A percentile compares a stretch with the other conserved stretches of the same genome.
These are phyloP conservation scores for Lanius ludovicianus DNA, from an alignment of 2,113 vertebrate species.

Conservation along the genomic window DNA sequence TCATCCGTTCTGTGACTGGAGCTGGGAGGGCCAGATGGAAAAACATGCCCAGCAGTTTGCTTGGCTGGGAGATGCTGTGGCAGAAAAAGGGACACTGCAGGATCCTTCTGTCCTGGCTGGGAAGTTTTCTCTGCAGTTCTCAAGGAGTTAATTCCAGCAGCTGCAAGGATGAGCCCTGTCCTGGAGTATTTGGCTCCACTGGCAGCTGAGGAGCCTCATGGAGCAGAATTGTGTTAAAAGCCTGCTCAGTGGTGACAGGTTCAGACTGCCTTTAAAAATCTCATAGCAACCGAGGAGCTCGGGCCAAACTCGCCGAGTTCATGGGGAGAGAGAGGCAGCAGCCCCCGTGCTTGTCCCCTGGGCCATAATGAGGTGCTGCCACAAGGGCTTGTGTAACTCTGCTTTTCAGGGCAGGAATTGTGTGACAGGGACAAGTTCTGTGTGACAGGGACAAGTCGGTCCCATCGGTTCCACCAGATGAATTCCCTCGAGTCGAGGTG, in stretches of 20 bases:
- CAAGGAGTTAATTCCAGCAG: not conserved
- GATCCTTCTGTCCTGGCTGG: rapidly evolving
- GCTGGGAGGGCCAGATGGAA: not conserved
- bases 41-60: not conserved
- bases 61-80: not conserved
- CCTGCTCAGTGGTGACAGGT: not conserved
- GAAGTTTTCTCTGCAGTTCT: not conserved
- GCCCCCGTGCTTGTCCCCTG: not conserved
- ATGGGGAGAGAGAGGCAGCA: constrained; percentile 10
- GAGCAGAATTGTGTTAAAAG: not conserved
- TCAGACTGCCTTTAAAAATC: not conserved
- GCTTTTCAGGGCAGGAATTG: constrained; percentile 37
- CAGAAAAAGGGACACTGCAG: not conserved
- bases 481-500: not conserved
- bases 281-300: constrained; percentile 4
- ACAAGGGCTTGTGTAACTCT: not conserved
- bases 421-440: not conserved
- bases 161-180: not conserved
- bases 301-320: not conserved
- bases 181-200: not conserved
- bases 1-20: rapidly evolving
- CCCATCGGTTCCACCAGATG: constrained; percentile 7
- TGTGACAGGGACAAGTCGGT: not conserved
- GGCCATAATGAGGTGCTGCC: constrained; percentile 6
- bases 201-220: not conserved